These are phyloP conservation scores for Umimayanthus kanabou DNA, from an alignment of 92 coral and sea anemone genomes.

Conservation along the genomic window DNA sequence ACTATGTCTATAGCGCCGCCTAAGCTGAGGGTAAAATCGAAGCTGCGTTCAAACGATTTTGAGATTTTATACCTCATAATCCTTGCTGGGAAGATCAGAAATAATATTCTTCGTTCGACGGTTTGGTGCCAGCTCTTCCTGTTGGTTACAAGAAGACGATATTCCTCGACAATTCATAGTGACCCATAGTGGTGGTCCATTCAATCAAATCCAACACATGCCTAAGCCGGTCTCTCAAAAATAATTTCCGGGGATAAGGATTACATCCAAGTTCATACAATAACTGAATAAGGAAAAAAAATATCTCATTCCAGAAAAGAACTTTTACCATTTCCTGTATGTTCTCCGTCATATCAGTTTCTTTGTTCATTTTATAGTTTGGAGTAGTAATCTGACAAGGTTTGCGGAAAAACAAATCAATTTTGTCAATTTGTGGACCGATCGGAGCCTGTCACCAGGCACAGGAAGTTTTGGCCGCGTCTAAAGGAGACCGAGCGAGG, in stretches of 20 bases:
- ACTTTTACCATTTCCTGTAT: conserved; percentile 21
- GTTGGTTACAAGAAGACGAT: not conserved
- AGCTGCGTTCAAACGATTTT: not conserved
- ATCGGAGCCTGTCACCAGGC: not conserved
- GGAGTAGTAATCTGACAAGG: not conserved
- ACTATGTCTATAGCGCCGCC: too few relatives aligned
- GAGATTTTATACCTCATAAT: conserved; percentile 70
- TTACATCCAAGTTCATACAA: too few relatives aligned
- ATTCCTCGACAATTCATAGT: not conserved
- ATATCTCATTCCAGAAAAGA: too few relatives aligned
- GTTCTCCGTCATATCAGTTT: not conserved
- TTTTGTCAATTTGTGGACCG: not conserved
- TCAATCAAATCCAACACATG: not conserved
- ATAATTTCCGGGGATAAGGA: not conserved
- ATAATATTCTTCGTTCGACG: not conserved
- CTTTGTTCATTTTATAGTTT: not conserved
- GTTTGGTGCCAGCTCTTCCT: conserved; percentile 21
- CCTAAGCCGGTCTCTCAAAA: not conserved
- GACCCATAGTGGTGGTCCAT: not conserved
- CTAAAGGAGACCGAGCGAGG: not conserved
- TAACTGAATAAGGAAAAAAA: too few relatives aligned
- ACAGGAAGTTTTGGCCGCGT: not conserved
- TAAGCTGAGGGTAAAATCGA: too few relatives aligned
- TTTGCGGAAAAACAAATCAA: not conserved
- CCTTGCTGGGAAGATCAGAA: conserved; percentile 72